Base-by-base conservation (phyloP, 2,113 vertebrate genomes). In the Cochlearius cochlearius region DNA sequence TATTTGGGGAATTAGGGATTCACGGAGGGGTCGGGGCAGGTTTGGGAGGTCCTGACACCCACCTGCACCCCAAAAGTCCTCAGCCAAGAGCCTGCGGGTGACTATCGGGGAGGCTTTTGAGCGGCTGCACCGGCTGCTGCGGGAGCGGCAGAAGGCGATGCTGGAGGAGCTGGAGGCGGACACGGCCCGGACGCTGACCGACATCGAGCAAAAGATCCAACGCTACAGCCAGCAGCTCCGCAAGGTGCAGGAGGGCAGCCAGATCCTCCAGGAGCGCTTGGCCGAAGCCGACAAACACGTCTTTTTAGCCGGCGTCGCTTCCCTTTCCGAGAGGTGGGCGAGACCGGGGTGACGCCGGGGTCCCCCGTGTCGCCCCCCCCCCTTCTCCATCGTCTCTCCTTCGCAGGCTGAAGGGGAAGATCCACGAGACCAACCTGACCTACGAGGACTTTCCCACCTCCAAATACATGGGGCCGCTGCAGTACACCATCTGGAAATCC, bases 401-500 rank as follows among this genome's bases (percentile, higher is more conserved):
- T 32, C 11, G 1, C 96, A 99, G 99, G 98, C 98, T 99, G 86
- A 99, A 99, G 96, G 99, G 99, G 59, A 99, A 99, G 97, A 99
- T 99, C 95, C 99, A 99, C 0, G 99, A 99, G 97, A 99, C 99
- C 86, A 99, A 99, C 95, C 98, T 99, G 94, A 99, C 99, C 0
- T 99, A 99, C 0, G 99, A 99, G 97, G 99, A 99, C 72, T 99
- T 99, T 80, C 99, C 99, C 0, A 99, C 99, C 71, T 99, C 99
- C 91, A 99, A 99, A 94, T 99, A 99, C 98, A 99, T 99, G 96
- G 99, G 99, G 1, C 99, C 99, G 2, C 97, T 99, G 94, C 99
- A 99, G 97, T 99, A 99, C 96, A 99, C 99, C 26, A 99, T 99
- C 97, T 99, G 99, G 99, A 99, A 99, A 95, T 99, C 99, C 11